Evolutionary conservation across 2,797 vertebrate genomes (phyloP), one percentile per base, ranked within the genome.

Genomic region (Heterohyrax brucei): DNA sequence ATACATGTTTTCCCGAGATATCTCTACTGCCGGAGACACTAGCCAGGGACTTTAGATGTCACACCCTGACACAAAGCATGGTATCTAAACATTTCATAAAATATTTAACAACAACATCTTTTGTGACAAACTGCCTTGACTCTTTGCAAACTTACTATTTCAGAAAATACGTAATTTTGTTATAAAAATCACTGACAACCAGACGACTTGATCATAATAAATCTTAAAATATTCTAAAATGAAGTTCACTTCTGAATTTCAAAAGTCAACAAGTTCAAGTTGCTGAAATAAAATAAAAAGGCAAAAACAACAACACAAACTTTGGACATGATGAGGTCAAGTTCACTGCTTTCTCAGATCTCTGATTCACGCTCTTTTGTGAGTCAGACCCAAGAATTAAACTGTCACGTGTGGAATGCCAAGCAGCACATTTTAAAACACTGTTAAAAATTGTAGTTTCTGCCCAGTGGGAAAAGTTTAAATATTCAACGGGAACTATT

Each of bases 381-480:
- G 70, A 91, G 87, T 70, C 81, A 95, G 93, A 92, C 39, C 68
- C 85, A 95, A 91, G 87, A 97, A 94, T 95, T 87, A 96, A 95
- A 96, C 75, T 90, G 61, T 86, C 87, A 93, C 75, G 79, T 64
- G 82, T 72, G 80, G 95, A 93, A 97, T 81, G 70, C 64, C 84
- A 96, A 96, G 53, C 79, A 0, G 5, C 59, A 96, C 68, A 93
- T 92, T 96, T 96, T 84, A 93, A 93, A 93, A 79, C 73, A 92
- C 72, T 89, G 95, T 95, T 97, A 95, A 95, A 96, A 96, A 83
- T 5, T 80, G 76, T 93, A 93, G 84, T 28, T 96, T 96, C 89
- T 93, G 92, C 92, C 68, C 83, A 96, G 61, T 96, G 73, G 88
- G 92, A 96, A 96, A 97, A 87, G 50, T 93, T 96, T 92, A 94